These are phyloP conservation scores for Argyra leucocephala DNA, from an alignment of 2,888 invertebrate species.

Conservation along the genomic window DNA sequence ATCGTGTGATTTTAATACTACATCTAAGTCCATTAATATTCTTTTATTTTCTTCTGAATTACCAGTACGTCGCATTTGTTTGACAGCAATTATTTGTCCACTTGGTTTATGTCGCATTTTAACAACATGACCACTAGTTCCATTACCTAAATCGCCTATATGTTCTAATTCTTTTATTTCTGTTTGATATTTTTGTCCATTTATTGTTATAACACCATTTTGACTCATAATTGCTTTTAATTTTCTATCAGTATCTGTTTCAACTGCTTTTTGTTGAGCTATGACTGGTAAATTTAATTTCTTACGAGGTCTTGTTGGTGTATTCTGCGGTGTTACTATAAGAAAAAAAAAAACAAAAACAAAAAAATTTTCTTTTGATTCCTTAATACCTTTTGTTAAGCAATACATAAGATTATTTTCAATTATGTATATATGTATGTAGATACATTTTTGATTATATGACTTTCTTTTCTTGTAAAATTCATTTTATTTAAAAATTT, in stretches of 20 bases:
- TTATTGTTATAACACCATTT: constrained; percentile 80
- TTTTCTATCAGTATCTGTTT: constrained; percentile 68
- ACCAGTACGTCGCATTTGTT: constrained; percentile 96
- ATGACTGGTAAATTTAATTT: constrained; percentile 50
- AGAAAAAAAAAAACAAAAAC: constrained; percentile 9
- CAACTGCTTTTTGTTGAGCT: constrained; percentile 49
- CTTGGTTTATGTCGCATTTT: constrained; percentile 89
- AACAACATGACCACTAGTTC: constrained; percentile 95
- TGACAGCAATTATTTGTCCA: constrained; percentile 81
- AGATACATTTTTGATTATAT: too few species aligned
- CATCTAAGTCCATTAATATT: constrained; percentile 97
- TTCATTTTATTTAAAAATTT: constrained; percentile 1
- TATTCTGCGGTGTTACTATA: constrained; percentile 38
- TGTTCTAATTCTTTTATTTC: constrained; percentile 75
- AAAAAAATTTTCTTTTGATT: neutral
- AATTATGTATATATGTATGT: too few species aligned
- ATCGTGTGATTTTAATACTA: constrained; percentile 93
- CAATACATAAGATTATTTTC: too few species aligned
- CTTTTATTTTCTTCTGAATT: constrained; percentile 95
- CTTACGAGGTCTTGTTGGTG: constrained; percentile 47
- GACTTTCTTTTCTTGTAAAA: too few species aligned
- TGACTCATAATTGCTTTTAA: constrained; percentile 88
- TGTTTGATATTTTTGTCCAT: constrained; percentile 67
- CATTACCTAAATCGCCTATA: constrained; percentile 81
- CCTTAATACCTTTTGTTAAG: too few species aligned